Conservation (phyloP, 1,140 invertebrate genomes). For the Zophobas morio region DNA sequence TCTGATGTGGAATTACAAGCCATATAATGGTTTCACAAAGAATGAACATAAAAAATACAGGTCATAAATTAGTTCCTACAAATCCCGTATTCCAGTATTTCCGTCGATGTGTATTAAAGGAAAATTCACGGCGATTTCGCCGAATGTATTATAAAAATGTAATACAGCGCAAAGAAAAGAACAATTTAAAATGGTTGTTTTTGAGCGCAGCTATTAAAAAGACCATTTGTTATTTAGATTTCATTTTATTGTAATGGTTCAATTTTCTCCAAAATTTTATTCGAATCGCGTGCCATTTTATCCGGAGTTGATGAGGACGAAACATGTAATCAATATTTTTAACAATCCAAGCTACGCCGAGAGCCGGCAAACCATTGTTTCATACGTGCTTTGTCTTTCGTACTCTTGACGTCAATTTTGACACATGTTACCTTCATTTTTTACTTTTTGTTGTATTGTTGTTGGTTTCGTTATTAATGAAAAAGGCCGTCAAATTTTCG, state of each 20-base stretch:
- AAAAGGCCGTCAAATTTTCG: neutral
- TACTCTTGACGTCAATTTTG: conserved; percentile 11
- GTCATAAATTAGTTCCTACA: conserved; percentile 2
- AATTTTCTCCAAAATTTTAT: conserved; percentile 24
- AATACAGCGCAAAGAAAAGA: neutral
- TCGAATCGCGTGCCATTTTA: conserved; percentile 37
- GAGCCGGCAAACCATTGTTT: conserved; percentile 22
- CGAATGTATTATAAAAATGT: neutral
- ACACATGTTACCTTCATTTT: conserved; percentile 1
- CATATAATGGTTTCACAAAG: neutral
- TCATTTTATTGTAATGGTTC: conserved; percentile 10
- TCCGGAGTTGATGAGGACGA: conserved; percentile 16
- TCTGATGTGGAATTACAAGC: conserved; percentile 14
- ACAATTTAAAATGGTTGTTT: neutral
- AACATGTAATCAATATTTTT: conserved; percentile 35
- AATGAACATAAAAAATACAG: neutral
- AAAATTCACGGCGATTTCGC: neutral
- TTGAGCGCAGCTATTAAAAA: conserved; percentile 8
- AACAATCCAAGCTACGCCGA: conserved; percentile 29
- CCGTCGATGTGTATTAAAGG: neutral
- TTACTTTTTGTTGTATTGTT: conserved; percentile 7
- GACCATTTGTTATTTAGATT: conserved; percentile 25
- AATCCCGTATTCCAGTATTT: neutral
- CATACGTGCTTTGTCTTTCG: conserved; percentile 29
- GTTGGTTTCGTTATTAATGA: conserved; percentile 13